phyloP scores from a whole-genome alignment of 2,888 invertebrate species.

The Dasysyrphus albostriatus region DNA sequence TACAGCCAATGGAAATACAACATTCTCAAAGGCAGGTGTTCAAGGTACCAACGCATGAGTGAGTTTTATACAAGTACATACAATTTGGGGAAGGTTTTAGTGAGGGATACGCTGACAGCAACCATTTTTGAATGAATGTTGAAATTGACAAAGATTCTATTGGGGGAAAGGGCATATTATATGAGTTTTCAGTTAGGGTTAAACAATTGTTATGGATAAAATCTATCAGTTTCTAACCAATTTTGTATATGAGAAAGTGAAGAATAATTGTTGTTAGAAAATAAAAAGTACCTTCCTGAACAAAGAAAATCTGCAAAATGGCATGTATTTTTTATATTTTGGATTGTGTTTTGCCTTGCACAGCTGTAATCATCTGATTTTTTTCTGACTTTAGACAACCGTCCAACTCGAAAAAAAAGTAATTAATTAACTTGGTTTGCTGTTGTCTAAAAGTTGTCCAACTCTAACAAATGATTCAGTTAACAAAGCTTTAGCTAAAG shows the following conservation, averaged over 20 bases:
- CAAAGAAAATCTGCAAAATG: too few species aligned
- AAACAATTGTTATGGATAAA: background rate
- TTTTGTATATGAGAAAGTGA: background rate
- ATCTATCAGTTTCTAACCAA: background rate
- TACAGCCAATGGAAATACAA: constrained; percentile 52
- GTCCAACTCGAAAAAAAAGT: too few species aligned
- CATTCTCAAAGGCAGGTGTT: constrained; percentile 39
- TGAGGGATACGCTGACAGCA: constrained; percentile 24
- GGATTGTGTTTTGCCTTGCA: too few species aligned
- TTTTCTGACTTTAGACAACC: too few species aligned
- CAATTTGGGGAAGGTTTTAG: constrained; percentile 21
- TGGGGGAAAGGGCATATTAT: constrained; percentile 23
- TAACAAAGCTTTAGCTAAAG: too few species aligned
- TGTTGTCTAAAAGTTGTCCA: too few species aligned
- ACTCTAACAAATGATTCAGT: too few species aligned
- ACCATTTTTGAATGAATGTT: constrained; percentile 16
- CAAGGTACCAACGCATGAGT: constrained; percentile 30
- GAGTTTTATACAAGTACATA: constrained; percentile 20
- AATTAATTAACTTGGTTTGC: too few species aligned
- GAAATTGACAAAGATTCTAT: constrained; percentile 42
- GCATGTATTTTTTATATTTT: too few species aligned
- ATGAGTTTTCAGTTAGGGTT: constrained; percentile 1
- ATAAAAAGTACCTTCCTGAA: too few species aligned
- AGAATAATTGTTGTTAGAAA: too few species aligned
- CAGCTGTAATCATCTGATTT: too few species aligned